phyloP scores from a whole-genome alignment of 2,888 invertebrate species.

The Nemotelus pantherinus region DNA sequence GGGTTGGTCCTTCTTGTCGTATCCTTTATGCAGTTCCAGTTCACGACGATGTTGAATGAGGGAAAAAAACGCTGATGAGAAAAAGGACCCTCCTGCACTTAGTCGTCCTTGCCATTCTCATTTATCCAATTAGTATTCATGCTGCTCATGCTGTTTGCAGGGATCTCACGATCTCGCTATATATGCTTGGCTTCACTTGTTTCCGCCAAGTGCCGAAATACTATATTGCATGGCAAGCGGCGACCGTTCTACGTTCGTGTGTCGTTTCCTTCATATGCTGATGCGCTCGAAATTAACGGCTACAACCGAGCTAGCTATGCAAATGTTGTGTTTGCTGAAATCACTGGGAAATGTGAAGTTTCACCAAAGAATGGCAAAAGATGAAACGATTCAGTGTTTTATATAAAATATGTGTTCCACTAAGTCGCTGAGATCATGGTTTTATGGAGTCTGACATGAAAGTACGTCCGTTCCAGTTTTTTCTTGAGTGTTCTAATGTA shows the following conservation, averaged over 20 bases:
- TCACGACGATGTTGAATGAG: no score
- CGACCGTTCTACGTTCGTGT: no score
- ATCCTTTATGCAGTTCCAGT: no score
- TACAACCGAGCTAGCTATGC: neutral
- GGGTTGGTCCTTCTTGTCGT: no score
- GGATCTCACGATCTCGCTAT: neutral
- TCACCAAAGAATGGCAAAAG: no score
- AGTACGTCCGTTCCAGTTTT: no score
- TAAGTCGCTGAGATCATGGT: no score
- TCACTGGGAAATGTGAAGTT: neutral
- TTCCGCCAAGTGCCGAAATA: slow-evolving; percentile 13
- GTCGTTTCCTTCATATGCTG: neutral
- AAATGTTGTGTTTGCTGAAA: neutral
- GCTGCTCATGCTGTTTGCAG: neutral
- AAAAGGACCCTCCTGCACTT: neutral
- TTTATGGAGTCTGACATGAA: no score
- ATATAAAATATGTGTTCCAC: no score
- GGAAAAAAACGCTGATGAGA: no score
- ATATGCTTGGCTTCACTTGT: neutral
- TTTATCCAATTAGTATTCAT: slow-evolving; percentile 39
- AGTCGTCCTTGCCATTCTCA: slow-evolving; percentile 13
- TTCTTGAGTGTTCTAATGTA: no score
- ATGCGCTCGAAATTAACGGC: slow-evolving; percentile 23
- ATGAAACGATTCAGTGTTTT: no score
- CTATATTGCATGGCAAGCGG: neutral